Percentiles rank a stretch among this genome's conserved stretches.
These are phyloP conservation scores for Lepus europaeus DNA, from an alignment of 2,113 vertebrate genomes.

Conservation along the genomic window DNA sequence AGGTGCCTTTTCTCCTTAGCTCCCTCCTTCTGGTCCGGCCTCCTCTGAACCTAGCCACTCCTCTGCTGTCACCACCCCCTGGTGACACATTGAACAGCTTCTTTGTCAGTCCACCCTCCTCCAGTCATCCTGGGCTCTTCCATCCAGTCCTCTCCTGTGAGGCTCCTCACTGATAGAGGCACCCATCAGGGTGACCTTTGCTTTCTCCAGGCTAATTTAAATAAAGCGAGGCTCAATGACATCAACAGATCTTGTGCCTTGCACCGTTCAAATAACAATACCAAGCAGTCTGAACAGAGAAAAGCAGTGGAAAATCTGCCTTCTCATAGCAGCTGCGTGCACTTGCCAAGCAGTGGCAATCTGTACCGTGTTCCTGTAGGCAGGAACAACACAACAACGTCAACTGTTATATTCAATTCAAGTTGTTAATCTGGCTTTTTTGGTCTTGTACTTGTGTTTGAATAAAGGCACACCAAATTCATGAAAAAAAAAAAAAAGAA, in stretches of 20 bases:
- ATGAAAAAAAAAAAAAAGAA: too few relatives aligned
- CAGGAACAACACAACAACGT: neutral
- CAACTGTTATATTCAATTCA: neutral
- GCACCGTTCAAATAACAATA: neutral
- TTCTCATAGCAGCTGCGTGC: accelerated
- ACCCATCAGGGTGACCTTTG: neutral
- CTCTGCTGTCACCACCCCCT: too few relatives aligned
- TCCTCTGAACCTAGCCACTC: neutral
- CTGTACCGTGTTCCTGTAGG: neutral
- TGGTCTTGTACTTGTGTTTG: neutral
- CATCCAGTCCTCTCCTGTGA: neutral
- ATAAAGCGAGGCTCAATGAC: neutral
- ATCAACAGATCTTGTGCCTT: neutral
- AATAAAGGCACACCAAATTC: too few relatives aligned
- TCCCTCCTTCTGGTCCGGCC: neutral
- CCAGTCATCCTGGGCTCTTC: too few relatives aligned
- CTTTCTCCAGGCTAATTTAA: neutral
- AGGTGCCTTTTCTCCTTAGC: neutral
- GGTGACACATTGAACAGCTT: neutral
- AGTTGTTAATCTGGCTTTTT: neutral
- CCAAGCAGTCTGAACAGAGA: neutral
- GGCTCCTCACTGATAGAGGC: neutral
- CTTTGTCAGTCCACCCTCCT: neutral
- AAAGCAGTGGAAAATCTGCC: neutral
- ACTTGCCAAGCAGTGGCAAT: neutral